Percentiles rank a stretch among this genome's conserved stretches.
phyloP scores from a whole-genome alignment of 2,888 invertebrate genomes.

The Pristionchus japonicus region DNA sequence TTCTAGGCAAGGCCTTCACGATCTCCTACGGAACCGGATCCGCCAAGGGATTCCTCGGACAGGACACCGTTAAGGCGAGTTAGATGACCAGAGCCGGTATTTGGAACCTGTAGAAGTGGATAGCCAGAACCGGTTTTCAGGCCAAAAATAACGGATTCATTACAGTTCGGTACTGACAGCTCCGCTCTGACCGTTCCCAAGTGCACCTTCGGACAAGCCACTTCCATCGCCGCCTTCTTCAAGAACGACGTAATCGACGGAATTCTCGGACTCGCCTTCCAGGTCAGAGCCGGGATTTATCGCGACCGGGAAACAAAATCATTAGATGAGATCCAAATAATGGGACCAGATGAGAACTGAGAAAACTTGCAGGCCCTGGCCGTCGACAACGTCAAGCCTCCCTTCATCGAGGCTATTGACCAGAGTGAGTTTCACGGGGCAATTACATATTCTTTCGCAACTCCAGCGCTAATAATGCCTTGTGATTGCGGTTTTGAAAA shows the following conservation, averaged over 20 bases:
- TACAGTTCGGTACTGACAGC: conserved; percentile 58
- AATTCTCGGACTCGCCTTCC: conserved; percentile 67
- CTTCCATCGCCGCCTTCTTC: conserved; percentile 57
- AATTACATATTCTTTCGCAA: no score
- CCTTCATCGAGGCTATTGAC: conserved; percentile 91
- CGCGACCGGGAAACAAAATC: no score
- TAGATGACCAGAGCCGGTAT: conserved; percentile 68
- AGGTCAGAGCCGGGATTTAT: not conserved
- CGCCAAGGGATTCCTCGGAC: conserved; percentile 92
- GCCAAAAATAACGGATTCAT: not conserved
- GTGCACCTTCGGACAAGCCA: conserved; percentile 62
- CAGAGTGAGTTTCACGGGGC: conserved; percentile 79
- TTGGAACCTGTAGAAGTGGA: not conserved
- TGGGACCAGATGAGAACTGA: not conserved
- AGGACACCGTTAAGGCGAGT: conserved; percentile 86
- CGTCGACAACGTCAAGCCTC: conserved; percentile 90
- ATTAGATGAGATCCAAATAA: no score
- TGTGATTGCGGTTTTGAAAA: no score
- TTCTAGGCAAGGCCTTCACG: conserved; percentile 87
- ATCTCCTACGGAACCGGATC: conserved; percentile 93
- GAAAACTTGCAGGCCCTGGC: conserved; percentile 81
- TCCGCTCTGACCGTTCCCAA: conserved; percentile 56
- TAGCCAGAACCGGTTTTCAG: not conserved
- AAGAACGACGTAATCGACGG: conserved; percentile 63
- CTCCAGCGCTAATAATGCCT: no score